Conservation (phyloP, 2,888 invertebrate species). For the Eilema caniola region DNA sequence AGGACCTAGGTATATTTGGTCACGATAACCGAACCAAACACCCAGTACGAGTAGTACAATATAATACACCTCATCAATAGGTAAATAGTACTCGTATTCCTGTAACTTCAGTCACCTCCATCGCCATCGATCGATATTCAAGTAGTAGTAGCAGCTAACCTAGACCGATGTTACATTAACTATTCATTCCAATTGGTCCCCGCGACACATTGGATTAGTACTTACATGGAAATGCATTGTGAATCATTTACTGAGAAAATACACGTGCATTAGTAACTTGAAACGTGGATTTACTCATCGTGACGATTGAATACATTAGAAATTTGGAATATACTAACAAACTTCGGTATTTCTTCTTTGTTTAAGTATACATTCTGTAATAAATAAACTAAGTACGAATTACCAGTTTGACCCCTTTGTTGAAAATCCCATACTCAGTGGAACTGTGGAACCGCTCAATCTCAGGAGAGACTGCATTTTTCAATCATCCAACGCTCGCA, state of each 20-base stretch:
- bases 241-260: slow-evolving; percentile 57
- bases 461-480: too few relatives aligned
- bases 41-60: background rate
- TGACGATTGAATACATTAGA: background rate
- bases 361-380: too few relatives aligned
- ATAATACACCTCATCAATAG: background rate
- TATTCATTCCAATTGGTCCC: slow-evolving; percentile 41
- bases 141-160: slow-evolving; percentile 28
- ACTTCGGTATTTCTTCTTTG: too few relatives aligned
- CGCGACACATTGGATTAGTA: slow-evolving; percentile 45
- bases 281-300: slow-evolving; percentile 19
- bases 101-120: slow-evolving; percentile 18
- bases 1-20: too few relatives aligned
- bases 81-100: background rate
- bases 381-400: too few relatives aligned
- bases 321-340: too few relatives aligned
- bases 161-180: slow-evolving; percentile 38
- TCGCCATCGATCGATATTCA: slow-evolving; percentile 25
- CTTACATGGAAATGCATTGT: slow-evolving; percentile 53
- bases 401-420: too few relatives aligned
- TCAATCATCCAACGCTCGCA: too few relatives aligned
- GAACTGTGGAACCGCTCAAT: too few relatives aligned
- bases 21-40: too few relatives aligned
- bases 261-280: slow-evolving; percentile 44
- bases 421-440: too few relatives aligned